Percentiles rank a stretch among this genome's conserved stretches.
phyloP scores from a whole-genome alignment of 2,888 invertebrate genomes.

The Tipula confusa region DNA sequence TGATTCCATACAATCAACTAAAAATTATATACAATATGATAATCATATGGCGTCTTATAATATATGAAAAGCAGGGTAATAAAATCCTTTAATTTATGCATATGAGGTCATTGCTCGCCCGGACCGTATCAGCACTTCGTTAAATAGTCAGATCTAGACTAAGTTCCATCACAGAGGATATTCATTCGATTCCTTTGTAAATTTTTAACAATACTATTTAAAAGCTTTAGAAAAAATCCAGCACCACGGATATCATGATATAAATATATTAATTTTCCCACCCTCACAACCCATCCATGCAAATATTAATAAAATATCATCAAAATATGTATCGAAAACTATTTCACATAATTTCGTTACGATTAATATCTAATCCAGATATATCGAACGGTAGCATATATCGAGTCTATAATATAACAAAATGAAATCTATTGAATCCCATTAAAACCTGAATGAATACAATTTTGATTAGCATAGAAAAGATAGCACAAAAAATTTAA shows the following conservation, averaged over 20 bases:
- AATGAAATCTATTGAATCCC: not conserved
- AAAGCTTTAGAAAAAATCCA: no score
- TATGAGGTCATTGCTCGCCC: no score
- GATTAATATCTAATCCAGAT: not conserved
- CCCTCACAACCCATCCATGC: not conserved
- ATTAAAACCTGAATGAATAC: not conserved
- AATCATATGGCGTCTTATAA: not conserved
- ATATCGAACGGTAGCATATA: not conserved
- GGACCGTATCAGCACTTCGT: no score
- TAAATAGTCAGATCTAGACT: no score
- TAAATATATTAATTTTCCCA: no score
- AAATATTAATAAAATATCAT: not conserved
- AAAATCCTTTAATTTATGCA: not conserved
- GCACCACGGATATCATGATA: no score
- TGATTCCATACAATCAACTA: not conserved
- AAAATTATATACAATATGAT: not conserved
- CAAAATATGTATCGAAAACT: not conserved
- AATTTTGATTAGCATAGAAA: constrained; percentile 25
- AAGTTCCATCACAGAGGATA: no score
- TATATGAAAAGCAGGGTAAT: not conserved
- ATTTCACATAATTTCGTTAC: not conserved
- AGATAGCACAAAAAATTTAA: constrained; percentile 1
- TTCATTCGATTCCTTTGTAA: no score
- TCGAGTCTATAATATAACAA: not conserved
- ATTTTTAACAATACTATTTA: no score